phyloP scores from a whole-genome alignment of 2,797 vertebrate species.

The Loriculus beryllinus region DNA sequence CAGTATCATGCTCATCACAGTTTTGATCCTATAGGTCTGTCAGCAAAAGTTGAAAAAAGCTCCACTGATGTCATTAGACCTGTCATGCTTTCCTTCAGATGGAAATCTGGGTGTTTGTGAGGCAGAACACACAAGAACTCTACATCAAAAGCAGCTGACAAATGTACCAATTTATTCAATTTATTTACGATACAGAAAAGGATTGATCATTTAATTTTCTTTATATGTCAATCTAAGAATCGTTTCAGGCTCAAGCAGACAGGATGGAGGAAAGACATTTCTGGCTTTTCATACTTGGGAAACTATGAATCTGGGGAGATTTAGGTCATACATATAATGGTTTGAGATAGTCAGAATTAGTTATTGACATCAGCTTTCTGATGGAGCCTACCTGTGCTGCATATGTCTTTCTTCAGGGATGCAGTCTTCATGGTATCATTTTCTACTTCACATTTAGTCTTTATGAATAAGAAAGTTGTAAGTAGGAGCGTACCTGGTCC shows the following conservation, averaged over 20 bases:
- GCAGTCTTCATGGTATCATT: neutral
- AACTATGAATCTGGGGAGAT: neutral
- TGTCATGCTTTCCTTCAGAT: neutral
- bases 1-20: neutral
- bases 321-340: neutral
- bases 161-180: neutral
- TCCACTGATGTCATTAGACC: neutral
- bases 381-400: neutral
- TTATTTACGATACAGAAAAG: neutral
- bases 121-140: neutral
- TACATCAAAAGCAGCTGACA: neutral
- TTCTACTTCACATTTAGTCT: neutral
- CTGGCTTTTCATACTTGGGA: neutral
- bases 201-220: neutral
- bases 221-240: neutral
- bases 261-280: neutral
- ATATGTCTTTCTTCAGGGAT: neutral
- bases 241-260: neutral
- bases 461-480: neutral
- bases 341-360: neutral
- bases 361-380: neutral
- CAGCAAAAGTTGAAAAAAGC: neutral
- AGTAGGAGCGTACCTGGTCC: neutral
- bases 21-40: neutral
- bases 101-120: neutral